Evolutionary conservation across 2,888 invertebrate species (phyloP).

Genomic region (Apodemia duryi): DNA sequence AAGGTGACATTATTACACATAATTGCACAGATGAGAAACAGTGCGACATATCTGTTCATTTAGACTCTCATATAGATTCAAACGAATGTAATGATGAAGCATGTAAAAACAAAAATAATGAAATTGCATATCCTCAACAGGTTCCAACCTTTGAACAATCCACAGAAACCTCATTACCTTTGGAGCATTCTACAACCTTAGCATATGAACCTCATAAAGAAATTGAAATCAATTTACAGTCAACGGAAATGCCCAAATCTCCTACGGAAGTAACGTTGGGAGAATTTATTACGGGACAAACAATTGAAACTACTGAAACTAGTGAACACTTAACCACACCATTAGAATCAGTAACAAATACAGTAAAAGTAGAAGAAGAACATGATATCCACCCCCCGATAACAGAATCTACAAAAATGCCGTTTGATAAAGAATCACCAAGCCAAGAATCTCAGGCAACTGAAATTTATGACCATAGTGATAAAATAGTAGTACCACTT

Average conservation of each 20-base stretch:
- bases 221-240: neutral
- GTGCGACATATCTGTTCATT: constrained; percentile 21
- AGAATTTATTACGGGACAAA: constrained; percentile 10
- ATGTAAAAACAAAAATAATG: constrained; percentile 48
- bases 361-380: neutral
- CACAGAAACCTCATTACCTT: constrained; percentile 18
- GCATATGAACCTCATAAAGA: neutral
- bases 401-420: neutral
- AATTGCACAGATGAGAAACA: constrained; percentile 14
- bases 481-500: neutral
- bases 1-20: constrained; percentile 15
- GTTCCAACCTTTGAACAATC: constrained; percentile 15
- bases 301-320: constrained; percentile 18
- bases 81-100: constrained; percentile 46
- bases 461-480: neutral
- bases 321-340: neutral
- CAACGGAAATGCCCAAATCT: neutral
- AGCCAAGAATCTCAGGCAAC: neutral
- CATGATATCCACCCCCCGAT: neutral
- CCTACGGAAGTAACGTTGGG: neutral
- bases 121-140: constrained; percentile 31
- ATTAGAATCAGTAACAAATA: neutral
- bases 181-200: neutral
- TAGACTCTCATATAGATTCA: constrained; percentile 21
- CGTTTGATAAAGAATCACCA: neutral